A percentile compares a stretch with the other conserved stretches of the same genome.
Conservation (phyloP, 1,140 invertebrate species). For the Cydia splendana region DNA sequence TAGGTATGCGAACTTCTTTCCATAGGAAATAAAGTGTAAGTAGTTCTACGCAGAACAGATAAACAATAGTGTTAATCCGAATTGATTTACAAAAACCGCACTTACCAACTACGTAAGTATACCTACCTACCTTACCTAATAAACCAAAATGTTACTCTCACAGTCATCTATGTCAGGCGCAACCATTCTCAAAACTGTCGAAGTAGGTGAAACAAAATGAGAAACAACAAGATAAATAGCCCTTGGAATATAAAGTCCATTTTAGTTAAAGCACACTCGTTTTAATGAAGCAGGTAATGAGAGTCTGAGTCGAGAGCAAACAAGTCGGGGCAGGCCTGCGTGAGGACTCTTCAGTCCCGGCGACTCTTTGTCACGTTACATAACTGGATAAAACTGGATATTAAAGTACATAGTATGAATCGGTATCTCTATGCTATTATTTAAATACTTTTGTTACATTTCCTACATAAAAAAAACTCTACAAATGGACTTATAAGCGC, state of each 20-base stretch:
- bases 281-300: slow-evolving; percentile 70
- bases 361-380: neutral
- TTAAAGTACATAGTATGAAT: neutral
- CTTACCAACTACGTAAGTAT: no score
- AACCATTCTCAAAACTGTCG: neutral
- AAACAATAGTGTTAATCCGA: no score
- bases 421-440: no score
- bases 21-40: no score
- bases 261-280: slow-evolving; percentile 53
- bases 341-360: slow-evolving; percentile 1
- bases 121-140: no score
- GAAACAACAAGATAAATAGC: slow-evolving; percentile 27
- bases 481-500: no score
- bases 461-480: no score
- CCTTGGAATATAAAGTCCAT: slow-evolving; percentile 16
- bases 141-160: neutral
- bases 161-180: neutral
- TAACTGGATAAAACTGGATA: slow-evolving; percentile 14
- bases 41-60: no score
- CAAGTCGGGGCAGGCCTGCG: slow-evolving; percentile 40
- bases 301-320: slow-evolving; percentile 54
- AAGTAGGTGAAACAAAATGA: neutral
- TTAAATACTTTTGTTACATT: no score
- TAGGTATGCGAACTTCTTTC: no score
- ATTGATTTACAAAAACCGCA: no score